Evolutionary conservation across 2,797 vertebrate species (phyloP).

Genomic region (Squalus acanthias): DNA sequence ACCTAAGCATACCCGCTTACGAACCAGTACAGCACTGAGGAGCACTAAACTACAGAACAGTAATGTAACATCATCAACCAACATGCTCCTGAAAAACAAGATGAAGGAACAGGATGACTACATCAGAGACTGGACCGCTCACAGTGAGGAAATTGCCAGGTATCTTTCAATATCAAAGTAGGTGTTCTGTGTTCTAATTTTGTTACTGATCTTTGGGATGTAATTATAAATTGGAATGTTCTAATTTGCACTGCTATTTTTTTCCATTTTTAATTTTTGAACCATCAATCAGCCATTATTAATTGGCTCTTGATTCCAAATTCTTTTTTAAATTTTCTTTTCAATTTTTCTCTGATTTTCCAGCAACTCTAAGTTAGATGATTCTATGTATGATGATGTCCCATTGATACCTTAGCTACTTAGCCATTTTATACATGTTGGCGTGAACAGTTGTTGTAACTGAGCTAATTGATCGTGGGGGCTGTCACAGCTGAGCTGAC

Average conservation of each 20-base stretch:
- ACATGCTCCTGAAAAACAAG: constrained; percentile 75
- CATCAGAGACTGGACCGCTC: constrained; percentile 95
- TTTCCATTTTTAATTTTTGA: background rate
- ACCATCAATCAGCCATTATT: background rate
- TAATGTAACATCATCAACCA: constrained; percentile 61
- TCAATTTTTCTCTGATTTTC: background rate
- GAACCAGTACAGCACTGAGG: constrained; percentile 77
- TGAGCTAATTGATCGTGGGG: background rate
- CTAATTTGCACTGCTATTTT: background rate
- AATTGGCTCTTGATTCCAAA: background rate
- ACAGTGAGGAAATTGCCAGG: constrained; percentile 98
- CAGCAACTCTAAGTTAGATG: background rate
- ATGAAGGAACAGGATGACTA: constrained; percentile 96
- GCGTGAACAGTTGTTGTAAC: background rate
- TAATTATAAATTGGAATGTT: constrained; percentile 16
- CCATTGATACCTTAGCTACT: background rate
- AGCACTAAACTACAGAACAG: constrained; percentile 71
- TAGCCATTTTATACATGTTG: background rate
- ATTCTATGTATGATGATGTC: background rate
- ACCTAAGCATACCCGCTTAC: constrained; percentile 80
- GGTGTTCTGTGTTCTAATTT: constrained; percentile 36
- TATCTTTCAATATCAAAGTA: constrained; percentile 53
- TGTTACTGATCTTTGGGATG: background rate
- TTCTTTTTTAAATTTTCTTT: background rate
- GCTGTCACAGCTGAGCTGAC: background rate